Evolutionary conservation across 2,888 invertebrate species (phyloP), one percentile per base, ranked within the genome.

Genomic region (Salpingus planirostris): DNA sequence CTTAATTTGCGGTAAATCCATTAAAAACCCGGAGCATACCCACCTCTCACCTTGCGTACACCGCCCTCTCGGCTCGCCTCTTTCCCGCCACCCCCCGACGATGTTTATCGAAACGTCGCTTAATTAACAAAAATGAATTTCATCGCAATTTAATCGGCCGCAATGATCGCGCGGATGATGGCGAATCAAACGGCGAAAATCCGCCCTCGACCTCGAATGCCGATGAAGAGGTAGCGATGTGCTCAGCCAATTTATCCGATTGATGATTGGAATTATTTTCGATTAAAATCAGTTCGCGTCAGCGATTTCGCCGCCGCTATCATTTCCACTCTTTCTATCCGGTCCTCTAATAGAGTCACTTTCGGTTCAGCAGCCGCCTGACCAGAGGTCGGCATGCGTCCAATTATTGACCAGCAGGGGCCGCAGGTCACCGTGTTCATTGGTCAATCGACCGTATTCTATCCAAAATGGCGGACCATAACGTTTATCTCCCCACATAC

Each of bases 391-490:
- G 46, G 29, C 44, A 43, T 46, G 42, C 46, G 44, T 47, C 40
- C 49, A 43, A 49, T 49, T 49, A 49, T 45, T 40, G 44, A 44
- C 42, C 43, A 43, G 39, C 33, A 14, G 42, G 42, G 37, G 31
- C 27, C 26, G 22, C 32, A 46, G 54, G 54, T 55, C 54, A 54
- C 44, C 41, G 43, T 49, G 47, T 49, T 54, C 52, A 53, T 54
- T 59, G 61, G 61, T 59, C 61, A 61, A 60, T 59, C 58, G 59
- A 58, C 52, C 57, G 52, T 45, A 42, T 43, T 42, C 40, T 29
- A 7, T 27, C 40, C 49, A 55, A 55, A 55, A 57, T 56, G 55
- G 57, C 54, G 52, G 41, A 30, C 24, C n/a, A n/a, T 29, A 24
- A 29, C 31, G 30, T 33, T 40, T 42, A 33, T 39, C 39, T 29